Percentiles rank a stretch among this genome's conserved stretches.
Evolutionary conservation across 2,888 invertebrate genomes (phyloP).

Genomic region (Andrena praecox): DNA sequence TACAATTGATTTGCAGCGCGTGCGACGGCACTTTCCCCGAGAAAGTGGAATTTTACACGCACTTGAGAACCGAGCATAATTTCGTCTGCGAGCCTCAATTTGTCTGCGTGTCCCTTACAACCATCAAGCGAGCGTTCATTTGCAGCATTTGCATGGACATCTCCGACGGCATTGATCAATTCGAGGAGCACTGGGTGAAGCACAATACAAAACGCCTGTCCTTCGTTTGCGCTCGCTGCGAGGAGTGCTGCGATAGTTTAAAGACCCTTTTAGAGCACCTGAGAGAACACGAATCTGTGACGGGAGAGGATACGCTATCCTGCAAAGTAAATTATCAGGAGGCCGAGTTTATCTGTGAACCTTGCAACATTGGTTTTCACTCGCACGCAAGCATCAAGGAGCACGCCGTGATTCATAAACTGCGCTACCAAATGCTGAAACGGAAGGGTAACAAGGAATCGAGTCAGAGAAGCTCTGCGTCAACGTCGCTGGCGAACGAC

Average conservation of each 20-base stretch:
- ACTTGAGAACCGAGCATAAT: constrained; percentile 42
- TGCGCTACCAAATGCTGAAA: accelerated
- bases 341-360: constrained; percentile 57
- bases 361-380: constrained; percentile 68
- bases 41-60: constrained; percentile 58
- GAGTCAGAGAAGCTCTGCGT: background rate
- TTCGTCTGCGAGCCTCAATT: constrained; percentile 29
- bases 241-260: background rate
- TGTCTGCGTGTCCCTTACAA: constrained; percentile 31
- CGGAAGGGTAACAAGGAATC: background rate
- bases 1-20: constrained; percentile 58
- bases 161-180: constrained; percentile 46
- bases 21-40: constrained; percentile 59
- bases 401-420: constrained; percentile 58
- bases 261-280: constrained; percentile 35
- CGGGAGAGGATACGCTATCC: background rate
- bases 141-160: constrained; percentile 71
- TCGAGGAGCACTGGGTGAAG: constrained; percentile 71
- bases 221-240: constrained; percentile 47
- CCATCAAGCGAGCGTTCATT: constrained; percentile 48
- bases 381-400: constrained; percentile 51
- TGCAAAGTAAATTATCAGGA: constrained; percentile 41
- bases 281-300: constrained; percentile 9
- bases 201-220: constrained; percentile 13
- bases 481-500: background rate